Percentiles rank a stretch among this genome's conserved stretches.
Evolutionary conservation across 1,140 invertebrate species (phyloP).

Genomic region (Mesaphorura yosii): DNA sequence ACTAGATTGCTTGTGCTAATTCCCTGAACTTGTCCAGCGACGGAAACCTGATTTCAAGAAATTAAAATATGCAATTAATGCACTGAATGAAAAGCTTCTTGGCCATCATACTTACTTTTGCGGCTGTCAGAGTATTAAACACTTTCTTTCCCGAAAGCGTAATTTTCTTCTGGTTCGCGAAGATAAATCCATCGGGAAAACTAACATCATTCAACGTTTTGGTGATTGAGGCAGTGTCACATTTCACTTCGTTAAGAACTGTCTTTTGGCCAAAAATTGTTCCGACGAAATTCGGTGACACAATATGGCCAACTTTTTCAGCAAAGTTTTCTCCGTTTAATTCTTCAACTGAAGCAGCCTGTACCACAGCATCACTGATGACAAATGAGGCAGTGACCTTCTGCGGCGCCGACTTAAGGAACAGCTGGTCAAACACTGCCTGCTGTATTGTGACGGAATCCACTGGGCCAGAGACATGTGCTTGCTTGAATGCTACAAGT

Average conservation of each 20-base stretch:
- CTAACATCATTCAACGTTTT: constrained; percentile 3
- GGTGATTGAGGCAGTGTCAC: background rate
- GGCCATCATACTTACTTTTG: constrained; percentile 7
- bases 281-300: constrained; percentile 6
- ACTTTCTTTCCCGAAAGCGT: constrained; percentile 4
- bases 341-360: background rate
- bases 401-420: constrained; percentile 6
- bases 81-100: background rate
- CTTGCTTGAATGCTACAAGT: background rate
- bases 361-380: background rate
- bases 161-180: background rate
- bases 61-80: background rate
- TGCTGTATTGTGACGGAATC: background rate
- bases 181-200: constrained; percentile 14
- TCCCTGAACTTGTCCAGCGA: background rate
- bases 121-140: constrained; percentile 3
- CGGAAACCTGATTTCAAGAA: background rate
- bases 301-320: background rate
- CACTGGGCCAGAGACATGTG: background rate
- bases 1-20: constrained; percentile 7
- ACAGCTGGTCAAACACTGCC: constrained; percentile 13
- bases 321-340: constrained; percentile 9
- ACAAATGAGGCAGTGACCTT: background rate
- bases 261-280: constrained; percentile 3
- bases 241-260: background rate